Evolutionary conservation across 2,797 vertebrate genomes (phyloP).

Genomic region (Chaetodon trifasciatus): DNA sequence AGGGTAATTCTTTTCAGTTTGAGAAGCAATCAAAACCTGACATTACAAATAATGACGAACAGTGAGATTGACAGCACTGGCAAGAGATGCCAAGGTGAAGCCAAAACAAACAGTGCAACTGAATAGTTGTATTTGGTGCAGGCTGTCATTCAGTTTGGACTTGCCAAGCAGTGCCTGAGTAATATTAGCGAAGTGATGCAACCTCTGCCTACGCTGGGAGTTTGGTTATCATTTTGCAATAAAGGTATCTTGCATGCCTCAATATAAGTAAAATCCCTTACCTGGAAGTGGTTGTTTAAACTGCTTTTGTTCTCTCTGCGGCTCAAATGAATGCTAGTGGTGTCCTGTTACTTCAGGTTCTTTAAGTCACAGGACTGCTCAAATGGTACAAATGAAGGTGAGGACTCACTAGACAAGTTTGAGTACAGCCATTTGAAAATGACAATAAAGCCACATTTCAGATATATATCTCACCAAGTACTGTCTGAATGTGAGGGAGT

Average conservation of each 20-base stretch:
- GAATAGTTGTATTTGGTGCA: conserved; percentile 6
- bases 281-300: conserved; percentile 44
- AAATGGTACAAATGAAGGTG: conserved; percentile 6
- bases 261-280: conserved; percentile 27
- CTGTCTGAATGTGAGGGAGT: not conserved
- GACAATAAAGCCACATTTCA: not conserved
- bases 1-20: not conserved
- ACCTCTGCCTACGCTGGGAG: conserved; percentile 1
- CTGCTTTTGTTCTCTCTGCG: conserved; percentile 43
- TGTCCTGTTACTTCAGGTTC: conserved; percentile 31
- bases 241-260: not conserved
- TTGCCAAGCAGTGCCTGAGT: not conserved
- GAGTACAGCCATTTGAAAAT: not conserved
- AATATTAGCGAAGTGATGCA: conserved; percentile 14
- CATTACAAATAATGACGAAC: conserved; percentile 5
- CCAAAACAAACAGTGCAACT: conserved; percentile 40
- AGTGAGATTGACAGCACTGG: not conserved
- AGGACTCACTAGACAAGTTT: not conserved
- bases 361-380: conserved; percentile 4
- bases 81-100: conserved; percentile 19
- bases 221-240: conserved; percentile 11
- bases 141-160: not conserved
- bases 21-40: conserved; percentile 6
- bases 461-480: not conserved
- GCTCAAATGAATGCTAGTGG: conserved; percentile 1